phyloP scores from a whole-genome alignment of 2,888 invertebrate genomes.

The Lepidocyrtinus sp. region DNA sequence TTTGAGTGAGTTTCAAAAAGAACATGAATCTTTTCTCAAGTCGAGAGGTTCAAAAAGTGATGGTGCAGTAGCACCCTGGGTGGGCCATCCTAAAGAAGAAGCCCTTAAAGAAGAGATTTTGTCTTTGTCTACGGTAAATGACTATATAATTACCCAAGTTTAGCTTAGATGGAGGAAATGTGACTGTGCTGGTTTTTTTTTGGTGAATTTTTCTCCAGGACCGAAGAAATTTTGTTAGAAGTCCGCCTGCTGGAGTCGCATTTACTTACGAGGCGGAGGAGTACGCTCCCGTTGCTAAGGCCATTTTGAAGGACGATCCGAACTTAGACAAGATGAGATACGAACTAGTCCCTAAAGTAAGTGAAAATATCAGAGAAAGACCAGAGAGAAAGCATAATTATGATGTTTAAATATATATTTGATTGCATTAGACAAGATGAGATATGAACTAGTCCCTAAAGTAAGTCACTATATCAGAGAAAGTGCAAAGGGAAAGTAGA shows the following conservation, averaged over 20 bases:
- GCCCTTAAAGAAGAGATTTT: conserved; percentile 96
- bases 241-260: conserved; percentile 95
- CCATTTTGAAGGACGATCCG: conserved; percentile 94
- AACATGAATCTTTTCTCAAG: conserved; percentile 96
- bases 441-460: not conserved
- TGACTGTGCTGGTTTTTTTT: not conserved
- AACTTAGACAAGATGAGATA: conserved; percentile 99
- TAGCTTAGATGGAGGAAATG: not conserved
- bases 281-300: conserved; percentile 93
- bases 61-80: conserved; percentile 89
- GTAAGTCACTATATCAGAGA: not conserved
- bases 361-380: too few species aligned
- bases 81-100: conserved; percentile 94
- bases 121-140: conserved; percentile 86
- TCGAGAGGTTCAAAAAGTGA: conserved; percentile 82
- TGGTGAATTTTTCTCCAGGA: conserved; percentile 80
- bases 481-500: not conserved
- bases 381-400: too few species aligned
- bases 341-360: conserved; percentile 99
- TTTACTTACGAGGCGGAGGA: conserved; percentile 96
- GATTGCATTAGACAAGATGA: too few species aligned
- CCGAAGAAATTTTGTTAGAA: conserved; percentile 96
- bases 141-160: not conserved
- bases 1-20: conserved; percentile 96
- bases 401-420: too few species aligned